phyloP scores from a whole-genome alignment of 1,140 invertebrate genomes.

The Drosophila ohnishii region DNA sequence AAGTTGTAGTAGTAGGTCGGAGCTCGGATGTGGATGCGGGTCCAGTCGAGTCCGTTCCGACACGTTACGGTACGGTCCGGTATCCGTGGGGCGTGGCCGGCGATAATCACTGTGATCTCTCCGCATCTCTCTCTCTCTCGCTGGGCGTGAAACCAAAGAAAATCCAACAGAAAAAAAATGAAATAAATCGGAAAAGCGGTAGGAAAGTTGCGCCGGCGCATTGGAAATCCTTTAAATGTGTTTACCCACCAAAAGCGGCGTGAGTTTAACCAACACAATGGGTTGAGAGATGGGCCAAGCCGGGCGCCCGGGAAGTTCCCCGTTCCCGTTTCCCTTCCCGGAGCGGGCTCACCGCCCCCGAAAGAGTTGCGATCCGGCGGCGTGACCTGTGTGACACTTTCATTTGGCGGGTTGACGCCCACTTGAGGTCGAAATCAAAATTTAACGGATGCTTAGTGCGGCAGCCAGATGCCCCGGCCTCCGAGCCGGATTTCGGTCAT shows the following conservation, averaged over 20 bases:
- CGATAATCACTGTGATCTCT: conserved; percentile 58
- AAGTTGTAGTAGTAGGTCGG: conserved; percentile 80
- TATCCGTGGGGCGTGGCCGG: conserved; percentile 43
- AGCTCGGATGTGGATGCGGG: conserved; percentile 60
- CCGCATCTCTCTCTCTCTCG: neutral
- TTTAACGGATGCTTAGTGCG: conserved; percentile 61
- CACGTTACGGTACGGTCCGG: conserved; percentile 4
- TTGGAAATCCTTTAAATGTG: conserved; percentile 74
- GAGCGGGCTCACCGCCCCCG: conserved; percentile 5
- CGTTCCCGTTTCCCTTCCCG: neutral
- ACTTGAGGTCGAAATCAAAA: conserved; percentile 57
- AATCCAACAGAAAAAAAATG: conserved; percentile 32
- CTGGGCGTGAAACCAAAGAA: conserved; percentile 47
- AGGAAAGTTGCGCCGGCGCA: conserved; percentile 67
- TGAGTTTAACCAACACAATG: conserved; percentile 67
- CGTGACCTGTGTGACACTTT: conserved; percentile 65
- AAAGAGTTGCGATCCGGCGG: conserved; percentile 66
- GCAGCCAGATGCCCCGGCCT: conserved; percentile 54
- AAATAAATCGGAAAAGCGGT: neutral
- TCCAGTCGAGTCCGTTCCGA: conserved; percentile 12
- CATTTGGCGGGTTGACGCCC: conserved; percentile 73
- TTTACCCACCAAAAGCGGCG: conserved; percentile 73
- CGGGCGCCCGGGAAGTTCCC: conserved; percentile 53
- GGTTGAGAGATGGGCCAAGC: neutral
- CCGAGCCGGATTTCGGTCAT: conserved; percentile 35